Evolutionary conservation across 1,140 invertebrate genomes (phyloP), one percentile per base, ranked within the genome.

Genomic region (Pygmarrhopalites habei): DNA sequence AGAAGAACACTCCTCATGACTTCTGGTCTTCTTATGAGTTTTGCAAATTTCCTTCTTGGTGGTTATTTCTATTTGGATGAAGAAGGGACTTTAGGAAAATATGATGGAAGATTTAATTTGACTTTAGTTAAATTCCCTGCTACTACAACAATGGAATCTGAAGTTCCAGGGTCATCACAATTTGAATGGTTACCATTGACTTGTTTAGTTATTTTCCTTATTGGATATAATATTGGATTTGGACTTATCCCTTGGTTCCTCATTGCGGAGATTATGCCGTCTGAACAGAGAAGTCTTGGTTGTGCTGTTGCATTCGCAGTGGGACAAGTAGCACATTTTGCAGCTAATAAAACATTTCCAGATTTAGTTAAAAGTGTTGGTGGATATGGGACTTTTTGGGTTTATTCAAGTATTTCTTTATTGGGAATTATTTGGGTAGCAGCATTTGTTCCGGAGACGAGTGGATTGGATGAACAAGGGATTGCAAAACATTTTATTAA

Each of bases 401-500:
- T 89, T 62, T 93, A 87, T 74, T 82, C 82, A 0, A 72, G 76
- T 0, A 73, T 89, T 32, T 83, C 87, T 0, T 68, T 86, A 0
- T 2, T 85, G 1, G 87, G 86, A 0, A 80, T 84, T 1, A 56
- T 90, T 1, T 87, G 89, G 68, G 77, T 89, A 0, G 73, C 79
- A 2, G 73, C 83, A 7, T 81, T 82, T 17, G 73, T 93, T 4
- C 90, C 90, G 0, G 90, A 94, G 75, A 94, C 90, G 17, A 49
- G 41, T 0, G 66, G 68, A 61, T 21, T 71, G 10, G 39, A 71
- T 43, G 10, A 46, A 1, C 58, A 59, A 28, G 69, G 68, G 29
- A 71, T 68, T 35, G 69, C n/a, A n/a, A n/a, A n/a, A n/a, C n/a
- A n/a, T n/a, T n/a, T n/a, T n/a, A n/a, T n/a, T n/a, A n/a, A n/a